These are phyloP conservation scores for Passerculus sandwichensis DNA, from an alignment of 2,797 vertebrate species.

Conservation along the genomic window DNA sequence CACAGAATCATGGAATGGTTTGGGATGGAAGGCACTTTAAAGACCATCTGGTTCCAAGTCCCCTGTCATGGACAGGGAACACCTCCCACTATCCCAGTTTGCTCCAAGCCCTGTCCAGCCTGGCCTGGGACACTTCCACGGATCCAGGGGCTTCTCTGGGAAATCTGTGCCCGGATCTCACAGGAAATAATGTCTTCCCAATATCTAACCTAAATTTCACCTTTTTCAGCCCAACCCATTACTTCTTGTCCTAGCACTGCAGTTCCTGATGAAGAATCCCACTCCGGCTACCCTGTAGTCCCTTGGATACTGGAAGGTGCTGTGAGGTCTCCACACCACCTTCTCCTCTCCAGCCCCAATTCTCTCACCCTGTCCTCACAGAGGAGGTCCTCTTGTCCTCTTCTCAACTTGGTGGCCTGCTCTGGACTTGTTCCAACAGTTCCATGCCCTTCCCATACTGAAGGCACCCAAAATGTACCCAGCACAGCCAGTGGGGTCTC, in stretches of 20 bases:
- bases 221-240: neutral
- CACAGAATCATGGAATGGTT: neutral
- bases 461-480: neutral
- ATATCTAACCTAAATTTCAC: neutral
- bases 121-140: neutral
- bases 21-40: neutral
- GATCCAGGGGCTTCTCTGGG: neutral
- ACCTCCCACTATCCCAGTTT: fast-evolving
- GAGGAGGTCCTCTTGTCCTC: neutral
- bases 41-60: fast-evolving
- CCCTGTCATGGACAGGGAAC: neutral
- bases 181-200: neutral
- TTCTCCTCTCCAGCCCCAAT: neutral
- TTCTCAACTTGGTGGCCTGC: fast-evolving
- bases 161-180: neutral
- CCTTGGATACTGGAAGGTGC: neutral
- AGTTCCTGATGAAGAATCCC: neutral
- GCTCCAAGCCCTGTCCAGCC: fast-evolving
- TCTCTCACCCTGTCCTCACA: neutral
- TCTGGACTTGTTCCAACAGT: neutral
- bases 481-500: neutral
- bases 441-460: fast-evolving
- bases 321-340: neutral
- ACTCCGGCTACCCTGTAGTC: neutral
- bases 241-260: neutral